Evolutionary conservation across 2,888 invertebrate genomes (phyloP).

Genomic region (Brachylomia viminalis): DNA sequence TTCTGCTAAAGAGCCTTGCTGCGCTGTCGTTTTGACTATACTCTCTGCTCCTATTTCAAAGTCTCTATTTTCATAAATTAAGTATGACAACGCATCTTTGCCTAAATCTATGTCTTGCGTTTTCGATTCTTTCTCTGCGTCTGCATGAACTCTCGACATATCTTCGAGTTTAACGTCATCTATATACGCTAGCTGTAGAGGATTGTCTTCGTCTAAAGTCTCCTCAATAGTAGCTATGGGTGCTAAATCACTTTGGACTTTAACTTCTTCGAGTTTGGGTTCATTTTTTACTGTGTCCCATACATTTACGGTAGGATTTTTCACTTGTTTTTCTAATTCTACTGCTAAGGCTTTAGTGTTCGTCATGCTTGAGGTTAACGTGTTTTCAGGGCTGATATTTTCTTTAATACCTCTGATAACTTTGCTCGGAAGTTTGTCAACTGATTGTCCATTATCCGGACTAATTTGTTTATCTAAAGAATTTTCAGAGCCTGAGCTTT

Average conservation of each 20-base stretch:
- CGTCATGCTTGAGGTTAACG: constrained; percentile 85
- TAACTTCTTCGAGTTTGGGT: constrained; percentile 74
- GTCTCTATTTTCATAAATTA: constrained; percentile 81
- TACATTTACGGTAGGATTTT: constrained; percentile 68
- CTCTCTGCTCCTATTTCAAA: constrained; percentile 70
- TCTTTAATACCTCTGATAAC: constrained; percentile 91
- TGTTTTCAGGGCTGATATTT: constrained; percentile 92
- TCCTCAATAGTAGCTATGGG: constrained; percentile 87
- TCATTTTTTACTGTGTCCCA: constrained; percentile 79
- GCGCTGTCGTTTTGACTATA: constrained; percentile 59
- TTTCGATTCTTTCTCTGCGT: constrained; percentile 64
- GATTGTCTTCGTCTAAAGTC: constrained; percentile 77
- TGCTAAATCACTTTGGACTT: constrained; percentile 78
- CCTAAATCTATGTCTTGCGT: constrained; percentile 82
- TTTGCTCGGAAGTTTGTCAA: constrained; percentile 89
- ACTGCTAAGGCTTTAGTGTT: constrained; percentile 82
- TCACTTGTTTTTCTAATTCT: constrained; percentile 80
- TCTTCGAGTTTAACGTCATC: constrained; percentile 79
- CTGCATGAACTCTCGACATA: constrained; percentile 62
- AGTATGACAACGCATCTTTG: constrained; percentile 85
- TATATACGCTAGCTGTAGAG: constrained; percentile 77
- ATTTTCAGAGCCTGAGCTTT: constrained; percentile 86
- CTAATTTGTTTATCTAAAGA: constrained; percentile 84
- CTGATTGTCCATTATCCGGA: constrained; percentile 82
- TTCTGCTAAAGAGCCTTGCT: constrained; percentile 79